Evolutionary conservation across 2,797 vertebrate genomes (phyloP), one percentile per base, ranked within the genome.

Genomic region (Argentina silus): DNA sequence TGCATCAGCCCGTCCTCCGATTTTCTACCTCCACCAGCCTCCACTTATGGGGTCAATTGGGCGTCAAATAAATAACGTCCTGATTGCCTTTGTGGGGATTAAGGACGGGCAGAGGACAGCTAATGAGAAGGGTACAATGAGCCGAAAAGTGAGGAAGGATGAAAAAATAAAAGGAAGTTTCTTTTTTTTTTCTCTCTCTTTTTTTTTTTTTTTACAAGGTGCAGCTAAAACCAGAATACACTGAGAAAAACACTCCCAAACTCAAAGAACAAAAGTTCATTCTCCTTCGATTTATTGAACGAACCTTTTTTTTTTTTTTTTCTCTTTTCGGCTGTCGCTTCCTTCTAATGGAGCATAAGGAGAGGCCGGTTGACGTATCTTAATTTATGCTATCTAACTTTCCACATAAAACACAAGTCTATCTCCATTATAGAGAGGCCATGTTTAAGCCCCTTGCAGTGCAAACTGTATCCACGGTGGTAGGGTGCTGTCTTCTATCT

Each of bases 331-430:
- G 70, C 71, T 66, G 53, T 70, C 78, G 75, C 78, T 81, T 73
- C 75, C 77, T 77, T 82, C 27, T 85, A 82, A 81, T 75, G 76
- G 75, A n/a, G 71, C 74, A 82, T 79, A 80, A 81, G 79, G 86
- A 76, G 80, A 80, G 63, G 71, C 45, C 19, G 64, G 51, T 68
- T 76, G 81, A 83, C 72, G 45, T 65, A 57, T 67, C 76, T 78
- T 87, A 84, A 86, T 86, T 86, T 83, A 93, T 91, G 90, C 77
- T 85, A 93, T 90, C 86, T 87, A 83, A 91, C 87, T 93, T 93
- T 93, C 86, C 93, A 93, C 91, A 92, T 93, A 93, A 93, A 94
- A 91, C 78, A 62, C 85, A 4, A 87, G 86, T 90, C 87, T 72
- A 85, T 93, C 90, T 93, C 83, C 91, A 93, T 94, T 91, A 93